phyloP scores from a whole-genome alignment of 2,888 invertebrate species.

The Lithophane leautieri region DNA sequence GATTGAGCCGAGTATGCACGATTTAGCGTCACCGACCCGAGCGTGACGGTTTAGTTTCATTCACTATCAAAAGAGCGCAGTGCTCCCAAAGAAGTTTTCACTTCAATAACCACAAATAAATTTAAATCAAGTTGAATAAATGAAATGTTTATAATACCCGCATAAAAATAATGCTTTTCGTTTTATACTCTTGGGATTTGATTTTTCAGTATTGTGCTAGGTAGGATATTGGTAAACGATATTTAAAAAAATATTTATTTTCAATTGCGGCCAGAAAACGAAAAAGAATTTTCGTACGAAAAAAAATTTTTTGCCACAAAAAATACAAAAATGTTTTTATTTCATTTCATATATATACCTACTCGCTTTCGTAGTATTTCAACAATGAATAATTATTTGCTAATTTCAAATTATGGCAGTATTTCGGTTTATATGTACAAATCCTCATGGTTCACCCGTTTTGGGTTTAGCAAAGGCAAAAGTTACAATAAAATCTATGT shows the following conservation, averaged over 20 bases:
- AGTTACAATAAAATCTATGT: constrained; percentile 33
- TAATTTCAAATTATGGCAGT: constrained; percentile 49
- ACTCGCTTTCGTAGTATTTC: constrained; percentile 24
- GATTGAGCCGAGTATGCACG: no score
- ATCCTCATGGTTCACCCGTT: background rate
- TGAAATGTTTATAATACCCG: background rate
- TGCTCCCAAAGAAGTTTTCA: no score
- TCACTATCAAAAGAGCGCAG: no score
- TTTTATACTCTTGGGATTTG: background rate
- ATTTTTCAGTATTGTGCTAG: background rate
- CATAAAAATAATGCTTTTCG: background rate
- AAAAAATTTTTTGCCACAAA: background rate
- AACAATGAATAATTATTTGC: background rate
- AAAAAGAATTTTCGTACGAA: background rate
- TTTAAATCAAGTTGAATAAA: no score
- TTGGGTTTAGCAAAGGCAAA: background rate
- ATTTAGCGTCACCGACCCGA: no score
- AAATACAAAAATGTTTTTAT: background rate
- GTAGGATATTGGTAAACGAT: no score
- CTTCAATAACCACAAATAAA: no score
- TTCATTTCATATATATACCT: background rate
- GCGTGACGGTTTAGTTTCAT: no score
- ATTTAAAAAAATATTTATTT: background rate
- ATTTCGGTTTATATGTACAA: constrained; percentile 23
- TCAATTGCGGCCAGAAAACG: background rate